These are phyloP conservation scores for Syngnathus rostellatus DNA, from an alignment of 2,797 vertebrate genomes.

Conservation along the genomic window DNA sequence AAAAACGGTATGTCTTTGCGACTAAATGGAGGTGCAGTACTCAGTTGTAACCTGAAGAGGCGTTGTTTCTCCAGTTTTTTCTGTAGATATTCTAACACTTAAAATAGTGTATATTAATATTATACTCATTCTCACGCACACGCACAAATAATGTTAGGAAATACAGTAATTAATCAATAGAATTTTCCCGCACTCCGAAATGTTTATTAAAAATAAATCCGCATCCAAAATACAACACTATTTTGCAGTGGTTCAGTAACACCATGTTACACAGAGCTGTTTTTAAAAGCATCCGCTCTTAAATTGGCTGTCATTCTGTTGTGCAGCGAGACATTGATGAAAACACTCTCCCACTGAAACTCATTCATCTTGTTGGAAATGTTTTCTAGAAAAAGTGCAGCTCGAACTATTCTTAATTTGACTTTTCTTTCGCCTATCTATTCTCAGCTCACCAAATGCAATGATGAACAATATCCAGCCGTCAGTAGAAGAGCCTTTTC, in stretches of 20 bases:
- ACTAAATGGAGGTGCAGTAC: background rate
- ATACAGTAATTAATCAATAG: too few relatives aligned
- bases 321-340: background rate
- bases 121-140: too few relatives aligned
- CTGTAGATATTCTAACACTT: too few relatives aligned
- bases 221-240: too few relatives aligned
- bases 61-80: background rate
- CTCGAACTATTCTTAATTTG: background rate
- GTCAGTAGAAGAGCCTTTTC: background rate
- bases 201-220: too few relatives aligned
- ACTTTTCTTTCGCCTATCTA: background rate
- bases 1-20: background rate
- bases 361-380: background rate
- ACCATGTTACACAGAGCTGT: background rate
- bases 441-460: background rate
- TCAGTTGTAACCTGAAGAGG: background rate
- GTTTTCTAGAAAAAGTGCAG: background rate
- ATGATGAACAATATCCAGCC: background rate
- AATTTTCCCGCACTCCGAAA: too few relatives aligned
- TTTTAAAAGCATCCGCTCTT: too few relatives aligned
- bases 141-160: too few relatives aligned
- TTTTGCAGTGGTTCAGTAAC: background rate
- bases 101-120: too few relatives aligned
- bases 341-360: background rate
- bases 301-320: background rate